phyloP scores from a whole-genome alignment of 1,140 invertebrate species.

The Daktulosphaira vitifoliae region DNA sequence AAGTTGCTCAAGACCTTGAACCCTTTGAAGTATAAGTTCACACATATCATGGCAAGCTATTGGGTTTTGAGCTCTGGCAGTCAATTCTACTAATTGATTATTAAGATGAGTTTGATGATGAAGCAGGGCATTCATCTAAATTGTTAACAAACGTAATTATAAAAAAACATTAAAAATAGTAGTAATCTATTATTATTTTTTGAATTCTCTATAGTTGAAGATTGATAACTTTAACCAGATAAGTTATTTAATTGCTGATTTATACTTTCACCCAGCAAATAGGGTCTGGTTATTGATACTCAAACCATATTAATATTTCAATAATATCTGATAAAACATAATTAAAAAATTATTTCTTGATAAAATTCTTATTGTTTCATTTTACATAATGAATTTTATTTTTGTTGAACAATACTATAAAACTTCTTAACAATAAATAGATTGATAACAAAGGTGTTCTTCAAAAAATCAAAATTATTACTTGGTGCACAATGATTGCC shows the following conservation, averaged over 20 bases:
- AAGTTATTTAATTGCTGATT: background rate
- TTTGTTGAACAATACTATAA: too few species aligned
- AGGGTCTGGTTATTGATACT: too few species aligned
- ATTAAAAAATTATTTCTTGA: too few species aligned
- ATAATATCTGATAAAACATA: too few species aligned
- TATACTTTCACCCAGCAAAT: too few species aligned
- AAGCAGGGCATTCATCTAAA: slow-evolving; percentile 35
- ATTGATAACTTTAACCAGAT: background rate
- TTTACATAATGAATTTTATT: too few species aligned
- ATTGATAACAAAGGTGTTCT: too few species aligned
- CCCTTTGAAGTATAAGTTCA: slow-evolving; percentile 36
- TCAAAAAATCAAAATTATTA: too few species aligned
- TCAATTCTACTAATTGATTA: slow-evolving; percentile 31
- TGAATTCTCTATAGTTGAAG: background rate
- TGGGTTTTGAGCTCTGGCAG: slow-evolving; percentile 25
- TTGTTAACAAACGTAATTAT: too few species aligned
- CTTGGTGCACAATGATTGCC: slow-evolving; percentile 37
- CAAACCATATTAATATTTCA: too few species aligned
- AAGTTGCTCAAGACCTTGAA: slow-evolving; percentile 36
- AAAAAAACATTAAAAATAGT: background rate
- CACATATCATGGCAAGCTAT: slow-evolving; percentile 36
- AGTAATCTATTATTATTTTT: background rate
- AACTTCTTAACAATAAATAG: too few species aligned
- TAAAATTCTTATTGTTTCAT: too few species aligned
- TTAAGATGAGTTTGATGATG: slow-evolving; percentile 35